Percentiles rank a stretch among this genome's conserved stretches.
phyloP scores from a whole-genome alignment of 2,113 vertebrate species.

The Piprites chloris region DNA sequence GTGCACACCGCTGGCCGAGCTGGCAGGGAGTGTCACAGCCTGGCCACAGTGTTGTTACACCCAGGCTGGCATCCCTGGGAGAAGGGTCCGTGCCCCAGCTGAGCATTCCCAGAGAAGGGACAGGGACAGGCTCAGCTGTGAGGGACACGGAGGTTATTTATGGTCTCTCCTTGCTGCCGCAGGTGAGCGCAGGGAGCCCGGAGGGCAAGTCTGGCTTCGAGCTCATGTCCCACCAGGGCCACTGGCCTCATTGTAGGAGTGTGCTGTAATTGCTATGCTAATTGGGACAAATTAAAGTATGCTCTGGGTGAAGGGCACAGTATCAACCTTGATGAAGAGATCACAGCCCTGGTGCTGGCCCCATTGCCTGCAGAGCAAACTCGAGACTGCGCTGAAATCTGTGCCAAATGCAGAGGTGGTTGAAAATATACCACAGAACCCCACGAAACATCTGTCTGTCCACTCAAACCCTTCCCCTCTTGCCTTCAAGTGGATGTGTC shows the following conservation, averaged over 20 bases:
- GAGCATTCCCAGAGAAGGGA: neutral
- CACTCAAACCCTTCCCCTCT: neutral
- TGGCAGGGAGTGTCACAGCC: neutral
- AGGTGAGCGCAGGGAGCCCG: neutral
- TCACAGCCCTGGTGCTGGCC: neutral
- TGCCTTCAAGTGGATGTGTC: rapidly evolving
- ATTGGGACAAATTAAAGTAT: conserved; percentile 18
- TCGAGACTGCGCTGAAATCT: neutral
- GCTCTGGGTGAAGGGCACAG: neutral
- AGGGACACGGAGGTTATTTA: rapidly evolving
- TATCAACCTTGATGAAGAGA: neutral
- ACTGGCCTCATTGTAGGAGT: neutral
- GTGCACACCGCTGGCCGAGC: neutral
- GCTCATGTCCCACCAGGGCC: neutral
- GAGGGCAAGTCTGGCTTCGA: neutral
- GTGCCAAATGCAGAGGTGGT: neutral
- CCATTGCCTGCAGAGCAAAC: neutral
- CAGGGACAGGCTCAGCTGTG: neutral
- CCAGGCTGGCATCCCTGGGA: neutral
- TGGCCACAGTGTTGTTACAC: rapidly evolving
- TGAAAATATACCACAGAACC: neutral
- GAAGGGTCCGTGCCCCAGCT: neutral
- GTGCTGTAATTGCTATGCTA: conserved; percentile 40
- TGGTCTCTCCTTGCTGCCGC: neutral
- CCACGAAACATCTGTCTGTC: neutral